Conservation (phyloP, 2,888 invertebrate genomes). For the Cephus pulcher region DNA sequence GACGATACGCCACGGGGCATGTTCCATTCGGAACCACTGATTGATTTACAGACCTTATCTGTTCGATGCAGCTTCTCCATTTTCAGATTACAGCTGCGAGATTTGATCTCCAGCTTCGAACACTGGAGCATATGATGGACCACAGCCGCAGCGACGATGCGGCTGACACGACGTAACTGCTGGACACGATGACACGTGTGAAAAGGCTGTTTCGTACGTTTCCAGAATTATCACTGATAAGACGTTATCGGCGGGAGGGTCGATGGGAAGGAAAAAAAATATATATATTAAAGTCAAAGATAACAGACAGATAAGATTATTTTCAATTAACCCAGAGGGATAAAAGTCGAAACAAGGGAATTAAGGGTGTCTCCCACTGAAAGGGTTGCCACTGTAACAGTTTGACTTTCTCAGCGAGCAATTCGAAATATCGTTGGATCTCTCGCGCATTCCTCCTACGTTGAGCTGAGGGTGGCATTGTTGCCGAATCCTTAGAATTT, state of each 20-base stretch:
- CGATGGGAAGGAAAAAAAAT: no score
- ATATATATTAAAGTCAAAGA: no score
- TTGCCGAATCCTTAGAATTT: neutral
- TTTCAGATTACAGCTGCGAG: conserved; percentile 7
- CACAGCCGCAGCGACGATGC: neutral
- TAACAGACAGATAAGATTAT: no score
- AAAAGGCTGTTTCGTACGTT: neutral
- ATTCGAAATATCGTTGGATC: neutral
- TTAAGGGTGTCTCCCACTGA: no score
- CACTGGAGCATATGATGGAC: neutral
- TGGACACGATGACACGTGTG: neutral
- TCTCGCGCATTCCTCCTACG: neutral
- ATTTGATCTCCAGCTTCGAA: conserved; percentile 6
- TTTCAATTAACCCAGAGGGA: neutral
- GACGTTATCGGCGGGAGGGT: no score
- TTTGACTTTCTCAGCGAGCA: neutral
- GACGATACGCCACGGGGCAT: conserved; percentile 9
- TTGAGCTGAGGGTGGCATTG: neutral
- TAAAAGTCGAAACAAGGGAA: neutral
- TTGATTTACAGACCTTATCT: conserved; percentile 32
- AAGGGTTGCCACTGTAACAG: no score
- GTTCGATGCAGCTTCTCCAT: conserved; percentile 17
- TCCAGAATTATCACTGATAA: neutral
- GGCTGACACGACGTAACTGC: neutral
- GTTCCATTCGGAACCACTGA: conserved; percentile 20